Evolutionary conservation across 2,797 vertebrate species (phyloP).

Genomic region (Sebastes minor): DNA sequence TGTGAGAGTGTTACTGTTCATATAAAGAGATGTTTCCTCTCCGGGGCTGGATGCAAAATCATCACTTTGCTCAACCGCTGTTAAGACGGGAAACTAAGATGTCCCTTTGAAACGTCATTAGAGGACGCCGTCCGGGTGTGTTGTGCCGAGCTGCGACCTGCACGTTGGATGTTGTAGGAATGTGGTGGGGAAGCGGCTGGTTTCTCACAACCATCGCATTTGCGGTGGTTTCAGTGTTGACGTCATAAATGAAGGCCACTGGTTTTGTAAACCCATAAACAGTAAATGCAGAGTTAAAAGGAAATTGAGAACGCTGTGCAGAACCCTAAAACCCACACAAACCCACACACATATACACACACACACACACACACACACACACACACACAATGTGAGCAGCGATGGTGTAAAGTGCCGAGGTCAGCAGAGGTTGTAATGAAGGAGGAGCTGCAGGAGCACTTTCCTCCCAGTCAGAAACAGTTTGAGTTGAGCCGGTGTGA

Average conservation of each 20-base stretch:
- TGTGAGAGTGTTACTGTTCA: neutral
- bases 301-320: neutral
- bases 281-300: conserved; percentile 2
- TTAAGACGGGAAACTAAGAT: conserved; percentile 26
- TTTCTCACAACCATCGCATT: neutral
- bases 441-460: conserved; percentile 22
- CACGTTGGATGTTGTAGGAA: conserved; percentile 11
- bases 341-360: neutral
- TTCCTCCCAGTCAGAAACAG: conserved; percentile 24
- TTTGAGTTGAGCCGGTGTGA: conserved; percentile 5
- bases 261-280: conserved; percentile 4
- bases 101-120: conserved; percentile 16
- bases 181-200: neutral
- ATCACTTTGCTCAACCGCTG: neutral
- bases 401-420: conserved; percentile 2
- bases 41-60: neutral
- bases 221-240: conserved; percentile 14
- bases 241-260: conserved; percentile 7
- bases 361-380: neutral
- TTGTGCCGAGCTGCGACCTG: conserved; percentile 24
- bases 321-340: neutral
- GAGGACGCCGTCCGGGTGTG: neutral
- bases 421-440: conserved; percentile 39
- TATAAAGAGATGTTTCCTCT: neutral
- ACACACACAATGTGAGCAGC: conserved; percentile 8